Evolutionary conservation across 2,888 invertebrate genomes (phyloP), one percentile per base, ranked within the genome.

Genomic region (Athalia cordata): DNA sequence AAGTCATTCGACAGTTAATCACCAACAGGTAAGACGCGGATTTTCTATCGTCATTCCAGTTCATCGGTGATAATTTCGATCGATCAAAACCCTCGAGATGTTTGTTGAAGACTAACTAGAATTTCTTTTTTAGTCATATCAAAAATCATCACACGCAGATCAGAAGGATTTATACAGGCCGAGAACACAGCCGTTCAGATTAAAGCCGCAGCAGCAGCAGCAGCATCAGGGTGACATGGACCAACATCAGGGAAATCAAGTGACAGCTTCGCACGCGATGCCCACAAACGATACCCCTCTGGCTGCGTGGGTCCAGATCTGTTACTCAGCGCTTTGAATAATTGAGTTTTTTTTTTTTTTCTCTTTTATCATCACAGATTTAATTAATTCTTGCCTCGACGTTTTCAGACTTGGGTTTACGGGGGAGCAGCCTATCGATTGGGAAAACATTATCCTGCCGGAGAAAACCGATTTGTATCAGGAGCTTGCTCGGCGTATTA

Each of bases 401-500:
- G 29, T 8, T 74, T 74, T 66, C 55, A 92, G 93, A 79, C 90
- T 94, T 0, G 94, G 94, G 3, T 94, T 94, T 83, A 91, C 91
- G 5, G 84, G 89, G 9, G 90, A 91, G 3, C 92, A 93, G 72
- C 91, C 92, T 0, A 93, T 95, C 77, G 93, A 93, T 85, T 95
- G 95, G 94, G 91, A 91, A 81, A 91, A 92, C 80, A 91, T 94
- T 11, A 91, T 92, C 76, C 87, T 94, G 61, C 95, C 94, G 0
- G 93, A 93, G 83, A 95, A 95, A 89, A 93, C 92, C 82, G 94
- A 95, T 86, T 87, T 95, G 55, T 94, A 93, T 87, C 92, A 93
- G 84, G 94, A 94, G 85, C 91, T 95, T 80, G 93, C 93, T 83
- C 91, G 92, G 50, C 91, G 94, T 81, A 93, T 95, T 80, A 93